A percentile compares a stretch with the other conserved stretches of the same genome.
phyloP scores from a whole-genome alignment of 2,888 invertebrate species.

The Peribatodes rhomboidaria region DNA sequence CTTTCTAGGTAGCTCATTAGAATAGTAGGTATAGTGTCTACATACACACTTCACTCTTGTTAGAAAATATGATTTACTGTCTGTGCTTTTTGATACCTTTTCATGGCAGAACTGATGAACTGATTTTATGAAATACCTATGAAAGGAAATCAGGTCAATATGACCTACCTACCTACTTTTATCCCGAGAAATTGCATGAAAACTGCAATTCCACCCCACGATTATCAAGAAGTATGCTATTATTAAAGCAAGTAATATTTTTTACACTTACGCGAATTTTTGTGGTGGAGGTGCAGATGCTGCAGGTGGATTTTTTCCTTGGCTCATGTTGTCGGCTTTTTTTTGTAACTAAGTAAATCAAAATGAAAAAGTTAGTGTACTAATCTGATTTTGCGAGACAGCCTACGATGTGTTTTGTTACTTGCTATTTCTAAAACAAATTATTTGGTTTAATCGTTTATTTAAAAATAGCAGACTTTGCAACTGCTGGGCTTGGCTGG shows the following conservation, averaged over 20 bases:
- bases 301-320: conserved; percentile 13
- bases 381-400: neutral
- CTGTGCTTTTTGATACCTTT: no score
- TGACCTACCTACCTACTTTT: no score
- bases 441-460: conserved; percentile 6
- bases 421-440: neutral
- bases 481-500: conserved; percentile 13
- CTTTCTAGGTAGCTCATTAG: no score
- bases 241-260: neutral
- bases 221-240: no score
- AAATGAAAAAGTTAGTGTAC: conserved; percentile 13
- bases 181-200: no score
- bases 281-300: conserved; percentile 28
- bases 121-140: no score
- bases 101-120: no score
- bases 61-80: no score
- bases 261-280: conserved; percentile 31
- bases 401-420: conserved; percentile 12
- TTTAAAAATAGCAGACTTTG: conserved; percentile 13
- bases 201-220: no score
- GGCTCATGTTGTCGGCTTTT: conserved; percentile 25
- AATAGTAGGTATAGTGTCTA: no score
- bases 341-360: conserved; percentile 22
- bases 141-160: no score
- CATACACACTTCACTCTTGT: no score